These are phyloP conservation scores for Aegithalos caudatus DNA, from an alignment of 2,113 vertebrate genomes.

Conservation along the genomic window DNA sequence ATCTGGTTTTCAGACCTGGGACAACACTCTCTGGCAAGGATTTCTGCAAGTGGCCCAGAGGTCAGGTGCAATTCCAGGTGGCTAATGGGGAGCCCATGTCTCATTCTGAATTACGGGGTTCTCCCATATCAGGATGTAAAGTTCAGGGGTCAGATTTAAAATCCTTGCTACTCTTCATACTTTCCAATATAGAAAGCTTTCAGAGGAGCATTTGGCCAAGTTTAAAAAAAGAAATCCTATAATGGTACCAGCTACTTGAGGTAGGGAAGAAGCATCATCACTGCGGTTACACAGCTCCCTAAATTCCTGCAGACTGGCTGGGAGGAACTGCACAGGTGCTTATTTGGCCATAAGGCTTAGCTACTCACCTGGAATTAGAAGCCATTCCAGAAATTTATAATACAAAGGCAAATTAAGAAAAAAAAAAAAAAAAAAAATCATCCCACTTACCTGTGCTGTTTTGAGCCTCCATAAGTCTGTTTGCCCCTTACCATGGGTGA, in stretches of 20 bases:
- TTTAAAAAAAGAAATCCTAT: not conserved
- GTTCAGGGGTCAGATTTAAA: not conserved
- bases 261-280: not conserved
- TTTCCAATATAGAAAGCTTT: not conserved
- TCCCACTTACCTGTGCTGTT: not conserved
- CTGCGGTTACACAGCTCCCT: not conserved
- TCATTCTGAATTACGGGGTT: not conserved
- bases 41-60: not conserved
- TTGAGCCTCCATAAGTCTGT: not conserved
- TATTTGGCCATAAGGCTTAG: not conserved
- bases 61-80: not conserved
- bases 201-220: not conserved
- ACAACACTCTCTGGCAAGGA: not conserved
- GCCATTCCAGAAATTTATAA: not conserved
- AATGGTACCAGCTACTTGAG: not conserved
- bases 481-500: not conserved
- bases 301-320: not conserved
- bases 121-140: not conserved
- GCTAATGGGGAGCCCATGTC: not conserved
- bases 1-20: not conserved
- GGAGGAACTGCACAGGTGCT: not conserved
- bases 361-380: not conserved
- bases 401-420: not conserved
- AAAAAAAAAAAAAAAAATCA: not conserved
- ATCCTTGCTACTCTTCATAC: not conserved